Evolutionary conservation across 1,140 invertebrate species (phyloP), one percentile per base, ranked within the genome.

Genomic region (Chironomus tepperi): DNA sequence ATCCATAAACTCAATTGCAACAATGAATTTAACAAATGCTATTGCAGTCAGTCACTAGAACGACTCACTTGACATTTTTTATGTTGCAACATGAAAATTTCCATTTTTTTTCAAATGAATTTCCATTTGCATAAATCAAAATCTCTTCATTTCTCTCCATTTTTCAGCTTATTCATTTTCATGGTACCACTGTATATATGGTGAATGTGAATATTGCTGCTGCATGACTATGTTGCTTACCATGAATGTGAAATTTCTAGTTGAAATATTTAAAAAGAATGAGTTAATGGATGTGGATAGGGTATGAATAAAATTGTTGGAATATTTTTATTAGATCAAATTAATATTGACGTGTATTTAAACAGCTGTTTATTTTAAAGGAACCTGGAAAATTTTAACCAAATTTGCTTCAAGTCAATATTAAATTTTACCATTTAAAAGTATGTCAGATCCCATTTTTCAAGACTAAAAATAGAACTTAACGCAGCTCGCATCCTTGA

Each of bases 91-190:
- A 34, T 47, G 43, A 47, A 47, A 47, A 15, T 34, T 34, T 34
- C 24, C 43, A 3, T 15, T 57, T 57, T 57, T 57, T 57, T 15
- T 57, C 12, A 12, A 12, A 10, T 57, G 12, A 57, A 57, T n/a
- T 57, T 57, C 47, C 47, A 57, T 57, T 57, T 57, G 47, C 47
- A 57, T 57, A 57, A 57, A 57, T 47, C 43, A 47, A 47, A 47
- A 47, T 47, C 43, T 47, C 43, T 47, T 8, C 42, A 43, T n/a
- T 47, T 9, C 43, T 47, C 43, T 47, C 8, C 43, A 47, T 9
- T 47, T 47, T 47, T 47, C n/a, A n/a, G n/a, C n/a, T n/a, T 15
- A 47, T 47, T 47, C 43, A 15, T 47, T 47, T 43, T n/a, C n/a
- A n/a, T n/a, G n/a, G n/a, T n/a, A n/a, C n/a, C n/a, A n/a, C n/a